Conservation (phyloP, 2,888 invertebrate genomes). For the Neoaliturus tenellus region DNA sequence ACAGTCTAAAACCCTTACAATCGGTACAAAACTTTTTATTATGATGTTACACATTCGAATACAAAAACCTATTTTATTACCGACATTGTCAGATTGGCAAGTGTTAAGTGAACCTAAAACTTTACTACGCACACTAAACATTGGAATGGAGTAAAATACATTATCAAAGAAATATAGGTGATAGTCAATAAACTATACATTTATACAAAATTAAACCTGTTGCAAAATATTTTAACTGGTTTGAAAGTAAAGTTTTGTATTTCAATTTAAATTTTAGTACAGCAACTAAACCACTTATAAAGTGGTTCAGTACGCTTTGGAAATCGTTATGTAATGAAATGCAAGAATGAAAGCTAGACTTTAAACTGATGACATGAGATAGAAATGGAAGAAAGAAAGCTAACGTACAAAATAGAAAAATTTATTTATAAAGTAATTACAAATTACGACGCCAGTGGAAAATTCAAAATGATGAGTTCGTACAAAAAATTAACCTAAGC, state of each 20-base stretch:
- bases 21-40: conserved; percentile 33
- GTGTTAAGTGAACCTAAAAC: background rate
- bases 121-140: background rate
- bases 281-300: background rate
- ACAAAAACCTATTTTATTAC: conserved; percentile 14
- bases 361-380: conserved; percentile 1
- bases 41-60: conserved; percentile 9
- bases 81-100: background rate
- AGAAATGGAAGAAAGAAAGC: conserved; percentile 29
- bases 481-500: conserved; percentile 39
- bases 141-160: background rate
- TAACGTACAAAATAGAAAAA: conserved; percentile 36
- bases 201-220: background rate
- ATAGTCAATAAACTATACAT: conserved; percentile 19
- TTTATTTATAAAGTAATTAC: conserved; percentile 42
- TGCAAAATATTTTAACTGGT: background rate
- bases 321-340: background rate
- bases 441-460: conserved; percentile 43
- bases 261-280: no score
- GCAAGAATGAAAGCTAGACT: background rate
- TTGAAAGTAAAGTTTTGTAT: background rate
- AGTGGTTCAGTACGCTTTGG: background rate
- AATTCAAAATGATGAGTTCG: conserved; percentile 40
- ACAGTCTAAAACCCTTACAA: conserved; percentile 30
- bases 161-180: background rate